Base-by-base conservation (phyloP, 2,888 invertebrate genomes). In the Synanthedon formicaeformis region DNA sequence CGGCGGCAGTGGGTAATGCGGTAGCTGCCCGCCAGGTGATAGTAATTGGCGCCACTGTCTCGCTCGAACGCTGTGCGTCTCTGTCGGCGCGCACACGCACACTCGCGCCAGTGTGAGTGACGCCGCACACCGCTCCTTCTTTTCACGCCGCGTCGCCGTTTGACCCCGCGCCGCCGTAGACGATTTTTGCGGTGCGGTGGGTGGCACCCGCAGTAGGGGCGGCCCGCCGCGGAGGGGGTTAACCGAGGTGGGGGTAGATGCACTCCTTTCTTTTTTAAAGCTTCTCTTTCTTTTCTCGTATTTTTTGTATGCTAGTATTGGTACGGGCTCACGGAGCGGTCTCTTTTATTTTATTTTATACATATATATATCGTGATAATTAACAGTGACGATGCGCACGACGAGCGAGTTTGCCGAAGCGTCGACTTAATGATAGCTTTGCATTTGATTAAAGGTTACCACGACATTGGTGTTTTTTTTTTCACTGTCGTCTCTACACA, bases 131-230 rank as follows among this genome's bases (percentile, higher is more conserved):
- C 80, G 81, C 77, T 83, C 82, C 84, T 86, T 85, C 85, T 85
- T 85, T 85, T 83, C 83, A 85, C 84, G 85, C 84, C 78, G 80
- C 84, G 82, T 79, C 85, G 84, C 83, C 84, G 85, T 86, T 85
- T 86, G 86, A 86, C 86, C 86, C 84, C 85, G 85, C 83, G 80
- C 82, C 71, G 82, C 81, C 82, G 87, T 78, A 84, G 84, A 78
- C 82, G 86, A 89, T 90, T 90, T 90, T 90, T 90, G 89, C 89
- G 88, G 81, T 87, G 85, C 89, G 83, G 88, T 89, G 90, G 89
- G 89, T 89, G 89, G 89, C 83, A 81, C 89, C 88, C 81, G 80
- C 79, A 79, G 74, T 82, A 82, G 88, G 81, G 83, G 81, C 82
- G 84, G 82, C 82, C 76, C 79, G 72, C 61, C 67, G 70, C 73